phyloP scores from a whole-genome alignment of 2,888 invertebrate species.

The Diloba caeruleocephala region DNA sequence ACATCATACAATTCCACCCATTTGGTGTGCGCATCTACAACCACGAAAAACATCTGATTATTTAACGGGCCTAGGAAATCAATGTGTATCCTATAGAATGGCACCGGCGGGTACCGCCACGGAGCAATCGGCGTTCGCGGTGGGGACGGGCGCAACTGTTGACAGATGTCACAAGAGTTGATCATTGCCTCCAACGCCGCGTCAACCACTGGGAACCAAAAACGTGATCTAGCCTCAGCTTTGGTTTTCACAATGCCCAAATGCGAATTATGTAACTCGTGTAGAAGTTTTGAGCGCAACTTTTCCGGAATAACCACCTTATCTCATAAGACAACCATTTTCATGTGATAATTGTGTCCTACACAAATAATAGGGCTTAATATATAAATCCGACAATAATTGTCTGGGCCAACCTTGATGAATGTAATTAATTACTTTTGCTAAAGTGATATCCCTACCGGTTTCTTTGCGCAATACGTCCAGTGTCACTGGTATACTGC shows the following conservation, averaged over 20 bases:
- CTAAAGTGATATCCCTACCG: background rate
- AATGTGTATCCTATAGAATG: background rate
- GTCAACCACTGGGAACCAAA: background rate
- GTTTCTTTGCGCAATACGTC: no score
- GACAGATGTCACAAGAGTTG: background rate
- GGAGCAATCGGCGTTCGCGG: background rate
- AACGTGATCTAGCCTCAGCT: background rate
- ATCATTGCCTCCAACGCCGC: background rate
- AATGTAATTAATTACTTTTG: background rate
- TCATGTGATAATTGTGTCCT: constrained; percentile 2
- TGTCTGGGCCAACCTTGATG: background rate
- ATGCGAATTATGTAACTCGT: no score
- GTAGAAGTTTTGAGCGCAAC: background rate
- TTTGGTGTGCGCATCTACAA: no score
- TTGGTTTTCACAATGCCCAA: no score
- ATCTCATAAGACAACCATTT: background rate
- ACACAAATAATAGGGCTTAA: background rate
- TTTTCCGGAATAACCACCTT: background rate
- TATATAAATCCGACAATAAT: background rate
- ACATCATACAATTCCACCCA: background rate
- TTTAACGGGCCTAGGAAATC: background rate
- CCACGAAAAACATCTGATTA: background rate
- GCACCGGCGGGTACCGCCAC: background rate
- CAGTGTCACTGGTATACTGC: no score
- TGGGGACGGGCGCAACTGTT: background rate